These are phyloP conservation scores for Drosophila kikkawai DNA, from an alignment of 1,140 invertebrate species.

Conservation along the genomic window DNA sequence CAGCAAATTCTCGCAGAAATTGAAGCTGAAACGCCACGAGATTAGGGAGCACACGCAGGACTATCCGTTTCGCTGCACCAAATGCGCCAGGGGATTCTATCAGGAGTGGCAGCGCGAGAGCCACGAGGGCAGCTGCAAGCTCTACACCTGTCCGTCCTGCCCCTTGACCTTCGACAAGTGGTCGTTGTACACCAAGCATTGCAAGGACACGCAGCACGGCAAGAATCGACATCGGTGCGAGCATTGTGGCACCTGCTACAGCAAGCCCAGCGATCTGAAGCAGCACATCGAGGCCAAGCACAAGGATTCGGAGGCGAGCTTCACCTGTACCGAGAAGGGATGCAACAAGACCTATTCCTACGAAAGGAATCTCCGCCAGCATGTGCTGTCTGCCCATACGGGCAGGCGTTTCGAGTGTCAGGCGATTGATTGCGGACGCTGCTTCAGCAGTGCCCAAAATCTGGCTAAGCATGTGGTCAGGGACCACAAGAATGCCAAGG, in stretches of 20 bases:
- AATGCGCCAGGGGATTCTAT: constrained; percentile 74
- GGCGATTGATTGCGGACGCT: constrained; percentile 54
- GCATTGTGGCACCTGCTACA: constrained; percentile 56
- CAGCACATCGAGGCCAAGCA: constrained; percentile 67
- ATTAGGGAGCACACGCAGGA: constrained; percentile 69
- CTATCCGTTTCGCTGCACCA: constrained; percentile 70
- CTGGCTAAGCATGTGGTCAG: constrained; percentile 63
- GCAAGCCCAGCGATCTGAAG: constrained; percentile 53
- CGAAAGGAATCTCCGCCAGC: constrained; percentile 74
- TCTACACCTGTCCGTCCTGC: constrained; percentile 60
- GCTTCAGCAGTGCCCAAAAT: constrained; percentile 77
- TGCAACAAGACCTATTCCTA: constrained; percentile 70
- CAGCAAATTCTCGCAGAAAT: constrained; percentile 76
- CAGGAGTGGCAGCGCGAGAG: constrained; percentile 71
- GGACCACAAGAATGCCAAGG: constrained; percentile 29
- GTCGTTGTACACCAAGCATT: constrained; percentile 71
- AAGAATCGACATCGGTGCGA: constrained; percentile 64
- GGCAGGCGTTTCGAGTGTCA: constrained; percentile 75
- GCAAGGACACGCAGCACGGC: constrained; percentile 64
- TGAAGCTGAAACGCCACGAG: constrained; percentile 76
- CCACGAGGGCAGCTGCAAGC: constrained; percentile 71
- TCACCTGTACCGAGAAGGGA: constrained; percentile 53
- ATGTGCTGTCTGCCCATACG: constrained; percentile 56
- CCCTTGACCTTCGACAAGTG: constrained; percentile 70
- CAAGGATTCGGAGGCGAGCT: constrained; percentile 10